Conservation (phyloP, 2,113 vertebrate genomes). For the Eulemur macaco region DNA sequence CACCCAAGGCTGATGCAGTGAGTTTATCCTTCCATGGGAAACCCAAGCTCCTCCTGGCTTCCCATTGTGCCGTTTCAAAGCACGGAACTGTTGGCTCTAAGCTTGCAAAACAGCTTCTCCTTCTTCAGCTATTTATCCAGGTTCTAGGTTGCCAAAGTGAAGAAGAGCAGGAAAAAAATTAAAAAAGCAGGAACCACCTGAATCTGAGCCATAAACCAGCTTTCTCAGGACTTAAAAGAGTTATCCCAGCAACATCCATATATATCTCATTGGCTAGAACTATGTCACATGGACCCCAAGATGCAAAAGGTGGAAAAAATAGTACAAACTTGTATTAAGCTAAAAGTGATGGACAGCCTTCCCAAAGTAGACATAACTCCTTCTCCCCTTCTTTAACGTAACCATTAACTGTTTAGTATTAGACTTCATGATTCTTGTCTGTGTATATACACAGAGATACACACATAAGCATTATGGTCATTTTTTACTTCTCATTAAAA, state of each 20-base stretch:
- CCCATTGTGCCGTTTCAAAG: neutral
- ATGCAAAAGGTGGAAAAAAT: neutral
- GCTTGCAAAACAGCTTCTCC: neutral
- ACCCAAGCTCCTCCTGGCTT: neutral
- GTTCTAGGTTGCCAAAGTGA: neutral
- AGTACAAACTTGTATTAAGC: neutral
- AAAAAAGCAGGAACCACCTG: neutral
- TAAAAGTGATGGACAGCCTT: neutral
- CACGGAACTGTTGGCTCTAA: neutral
- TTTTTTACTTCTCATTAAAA: neutral
- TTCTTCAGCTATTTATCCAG: neutral
- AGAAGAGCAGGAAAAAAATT: neutral
- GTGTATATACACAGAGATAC: neutral
- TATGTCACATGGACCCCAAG: neutral
- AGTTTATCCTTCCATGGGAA: neutral
- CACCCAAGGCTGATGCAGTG: neutral
- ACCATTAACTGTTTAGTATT: neutral
- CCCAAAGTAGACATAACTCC: neutral
- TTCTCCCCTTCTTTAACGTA: neutral
- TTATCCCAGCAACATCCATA: neutral
- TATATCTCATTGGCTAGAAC: neutral
- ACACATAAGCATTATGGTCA: neutral
- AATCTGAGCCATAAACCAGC: neutral
- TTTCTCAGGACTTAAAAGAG: neutral
- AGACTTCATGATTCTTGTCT: neutral